phyloP scores from a whole-genome alignment of 2,797 vertebrate genomes.

The Phrynocephalus guinanensis region DNA sequence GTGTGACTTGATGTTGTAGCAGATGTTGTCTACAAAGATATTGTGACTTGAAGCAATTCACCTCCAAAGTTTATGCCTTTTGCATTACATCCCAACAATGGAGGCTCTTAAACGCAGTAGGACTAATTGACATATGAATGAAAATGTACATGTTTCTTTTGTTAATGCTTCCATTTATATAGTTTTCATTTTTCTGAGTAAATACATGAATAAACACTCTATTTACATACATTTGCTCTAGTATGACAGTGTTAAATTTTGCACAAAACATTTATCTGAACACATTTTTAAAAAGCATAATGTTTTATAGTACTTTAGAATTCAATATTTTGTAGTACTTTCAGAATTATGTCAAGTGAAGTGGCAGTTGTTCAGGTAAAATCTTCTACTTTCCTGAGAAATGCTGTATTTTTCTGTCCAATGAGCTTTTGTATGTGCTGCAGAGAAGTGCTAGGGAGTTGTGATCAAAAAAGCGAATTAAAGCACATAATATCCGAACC shows the following conservation, averaged over 20 bases:
- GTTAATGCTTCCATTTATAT: conserved; percentile 37
- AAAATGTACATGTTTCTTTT: not conserved
- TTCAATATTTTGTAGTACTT: not conserved
- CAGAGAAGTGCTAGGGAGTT: not conserved
- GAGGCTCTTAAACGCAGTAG: not conserved
- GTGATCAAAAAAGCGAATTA: not conserved
- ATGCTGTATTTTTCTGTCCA: not conserved
- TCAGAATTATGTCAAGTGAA: not conserved
- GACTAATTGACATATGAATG: not conserved
- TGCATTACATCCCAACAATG: too few relatives aligned
- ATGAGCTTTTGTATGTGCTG: not conserved
- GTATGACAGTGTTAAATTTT: not conserved
- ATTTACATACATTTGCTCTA: not conserved
- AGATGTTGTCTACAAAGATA: too few relatives aligned
- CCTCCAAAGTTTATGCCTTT: too few relatives aligned
- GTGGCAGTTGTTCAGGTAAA: not conserved
- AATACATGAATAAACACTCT: not conserved
- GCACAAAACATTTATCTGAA: too few relatives aligned
- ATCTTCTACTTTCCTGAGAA: not conserved
- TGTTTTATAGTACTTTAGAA: not conserved
- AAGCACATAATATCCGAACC: not conserved
- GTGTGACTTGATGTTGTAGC: too few relatives aligned
- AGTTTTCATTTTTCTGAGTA: conserved; percentile 1
- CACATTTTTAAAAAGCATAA: not conserved
- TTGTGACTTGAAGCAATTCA: too few relatives aligned